A percentile compares a stretch with the other conserved stretches of the same genome.
These are phyloP conservation scores for Hesperia comma DNA, from an alignment of 2,888 invertebrate genomes.

Conservation along the genomic window DNA sequence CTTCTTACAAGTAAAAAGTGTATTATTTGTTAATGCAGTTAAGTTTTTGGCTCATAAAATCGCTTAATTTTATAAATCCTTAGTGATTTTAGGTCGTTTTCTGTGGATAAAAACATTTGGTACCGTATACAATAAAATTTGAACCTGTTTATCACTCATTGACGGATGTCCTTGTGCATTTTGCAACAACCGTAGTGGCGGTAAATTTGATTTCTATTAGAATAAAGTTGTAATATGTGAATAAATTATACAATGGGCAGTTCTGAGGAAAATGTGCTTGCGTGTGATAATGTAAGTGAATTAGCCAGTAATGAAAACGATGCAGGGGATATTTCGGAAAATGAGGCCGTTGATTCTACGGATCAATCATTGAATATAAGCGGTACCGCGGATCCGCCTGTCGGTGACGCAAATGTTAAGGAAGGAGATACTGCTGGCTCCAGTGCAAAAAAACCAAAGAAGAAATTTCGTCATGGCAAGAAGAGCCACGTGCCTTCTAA, in stretches of 20 bases:
- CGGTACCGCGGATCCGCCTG: slow-evolving; percentile 50
- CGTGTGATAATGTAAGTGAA: slow-evolving; percentile 57
- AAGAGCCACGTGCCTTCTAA: slow-evolving; percentile 71
- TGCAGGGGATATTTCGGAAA: slow-evolving; percentile 65
- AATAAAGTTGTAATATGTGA: slow-evolving; percentile 47
- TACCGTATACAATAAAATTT: slow-evolving; percentile 48
- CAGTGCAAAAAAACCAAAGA: slow-evolving; percentile 71
- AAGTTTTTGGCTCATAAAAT: slow-evolving; percentile 7
- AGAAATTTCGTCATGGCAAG: slow-evolving; percentile 76
- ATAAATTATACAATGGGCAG: slow-evolving; percentile 67
- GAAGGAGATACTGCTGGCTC: slow-evolving; percentile 60
- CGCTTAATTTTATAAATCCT: background rate
- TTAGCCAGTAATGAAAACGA: slow-evolving; percentile 58
- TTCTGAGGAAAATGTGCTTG: slow-evolving; percentile 65
- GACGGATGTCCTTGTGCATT: slow-evolving; percentile 82
- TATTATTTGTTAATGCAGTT: slow-evolving; percentile 6
- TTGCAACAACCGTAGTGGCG: slow-evolving; percentile 78
- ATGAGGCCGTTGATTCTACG: slow-evolving; percentile 58
- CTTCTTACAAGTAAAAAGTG: slow-evolving; percentile 1
- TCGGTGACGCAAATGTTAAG: slow-evolving; percentile 64
- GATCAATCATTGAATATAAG: slow-evolving; percentile 59
- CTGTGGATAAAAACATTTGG: slow-evolving; percentile 11
- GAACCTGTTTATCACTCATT: slow-evolving; percentile 79
- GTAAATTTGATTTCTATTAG: slow-evolving; percentile 73
- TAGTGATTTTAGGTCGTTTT: background rate